Conservation (phyloP, 64 coral and sea anemone genomes). For the Pachyseris speciosa region DNA sequence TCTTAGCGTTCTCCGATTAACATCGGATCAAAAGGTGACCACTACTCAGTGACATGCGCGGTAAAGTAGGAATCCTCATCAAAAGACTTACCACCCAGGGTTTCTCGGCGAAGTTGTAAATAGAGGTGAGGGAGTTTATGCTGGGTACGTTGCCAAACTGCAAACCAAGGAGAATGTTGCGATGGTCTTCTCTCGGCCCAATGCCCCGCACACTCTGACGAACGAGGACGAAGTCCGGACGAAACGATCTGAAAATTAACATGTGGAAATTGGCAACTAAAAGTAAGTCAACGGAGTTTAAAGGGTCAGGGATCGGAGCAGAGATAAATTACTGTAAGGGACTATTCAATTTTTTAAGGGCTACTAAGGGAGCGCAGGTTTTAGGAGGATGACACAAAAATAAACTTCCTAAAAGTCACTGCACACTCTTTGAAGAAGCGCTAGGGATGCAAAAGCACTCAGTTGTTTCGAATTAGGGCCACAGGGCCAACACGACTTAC, state of each 20-base stretch:
- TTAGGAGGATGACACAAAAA: too few relatives aligned
- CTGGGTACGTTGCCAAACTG: slow-evolving; percentile 97
- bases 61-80: too few relatives aligned
- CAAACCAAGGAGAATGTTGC: slow-evolving; percentile 85
- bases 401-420: too few relatives aligned
- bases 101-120: slow-evolving; percentile 97
- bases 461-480: too few relatives aligned
- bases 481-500: too few relatives aligned
- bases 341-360: neutral
- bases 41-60: too few relatives aligned
- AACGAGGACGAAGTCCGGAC: slow-evolving; percentile 96
- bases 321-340: neutral
- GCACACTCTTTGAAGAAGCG: too few relatives aligned
- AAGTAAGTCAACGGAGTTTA: too few relatives aligned
- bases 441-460: too few relatives aligned
- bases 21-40: too few relatives aligned
- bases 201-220: slow-evolving; percentile 91
- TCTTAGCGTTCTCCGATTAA: too few relatives aligned
- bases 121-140: slow-evolving; percentile 88
- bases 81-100: slow-evolving; percentile 89
- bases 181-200: slow-evolving; percentile 90
- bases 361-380: too few relatives aligned
- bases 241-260: slow-evolving; percentile 84
- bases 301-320: neutral
- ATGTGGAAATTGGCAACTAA: neutral